A percentile compares a stretch with the other conserved stretches of the same genome.
phyloP scores from a whole-genome alignment of 2,797 vertebrate genomes.

The Anguilla anguilla region DNA sequence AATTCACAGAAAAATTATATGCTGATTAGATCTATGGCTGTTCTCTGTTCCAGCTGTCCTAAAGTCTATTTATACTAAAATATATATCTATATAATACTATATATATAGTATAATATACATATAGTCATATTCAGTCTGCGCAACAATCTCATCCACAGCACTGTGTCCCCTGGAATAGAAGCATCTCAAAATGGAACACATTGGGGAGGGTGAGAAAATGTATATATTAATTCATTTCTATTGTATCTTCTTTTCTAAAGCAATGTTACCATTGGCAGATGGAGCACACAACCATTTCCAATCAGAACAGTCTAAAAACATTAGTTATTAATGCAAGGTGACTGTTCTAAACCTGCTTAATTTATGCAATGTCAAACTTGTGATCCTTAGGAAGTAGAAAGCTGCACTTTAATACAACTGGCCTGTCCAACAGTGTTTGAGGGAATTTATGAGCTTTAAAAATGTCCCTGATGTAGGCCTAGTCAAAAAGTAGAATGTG shows the following conservation, averaged over 20 bases:
- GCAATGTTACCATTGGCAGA: background rate
- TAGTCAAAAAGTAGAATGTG: background rate
- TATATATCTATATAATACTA: background rate
- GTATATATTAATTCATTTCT: background rate
- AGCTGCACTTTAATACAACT: background rate
- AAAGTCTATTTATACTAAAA: background rate
- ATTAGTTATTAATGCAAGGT: background rate
- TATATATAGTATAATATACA: too few relatives aligned
- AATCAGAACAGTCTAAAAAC: background rate
- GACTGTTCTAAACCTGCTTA: background rate
- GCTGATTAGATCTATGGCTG: background rate
- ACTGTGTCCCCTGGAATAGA: background rate
- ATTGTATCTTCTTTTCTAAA: background rate
- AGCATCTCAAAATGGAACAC: background rate
- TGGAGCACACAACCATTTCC: background rate
- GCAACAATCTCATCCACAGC: background rate
- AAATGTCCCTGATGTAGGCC: background rate
- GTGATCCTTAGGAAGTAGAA: background rate
- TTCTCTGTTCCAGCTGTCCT: background rate
- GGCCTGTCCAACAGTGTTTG: background rate
- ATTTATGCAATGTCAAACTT: background rate
- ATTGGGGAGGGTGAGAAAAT: background rate
- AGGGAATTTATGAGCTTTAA: background rate
- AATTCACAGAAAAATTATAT: background rate
- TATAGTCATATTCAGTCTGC: background rate